Evolutionary conservation across 2,888 invertebrate species (phyloP), one percentile per base, ranked within the genome.

Genomic region (Meganola albula): DNA sequence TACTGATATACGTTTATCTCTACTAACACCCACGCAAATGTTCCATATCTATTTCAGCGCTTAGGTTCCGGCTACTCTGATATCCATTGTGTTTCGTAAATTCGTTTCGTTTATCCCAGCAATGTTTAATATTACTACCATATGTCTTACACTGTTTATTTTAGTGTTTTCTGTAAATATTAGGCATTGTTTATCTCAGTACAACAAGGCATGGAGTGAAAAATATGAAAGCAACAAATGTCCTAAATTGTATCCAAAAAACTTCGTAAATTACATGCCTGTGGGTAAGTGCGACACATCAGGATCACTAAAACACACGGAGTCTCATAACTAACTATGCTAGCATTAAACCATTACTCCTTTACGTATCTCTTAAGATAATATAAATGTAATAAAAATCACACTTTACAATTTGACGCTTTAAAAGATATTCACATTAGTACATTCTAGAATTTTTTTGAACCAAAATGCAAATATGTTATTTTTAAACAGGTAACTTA

Each of bases 281-380:
- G 75, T 78, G 31, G 89, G 89, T 73, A 83, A 87, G 83, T 71
- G n/a, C n/a, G n/a, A n/a, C n/a, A n/a, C n/a, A n/a, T n/a, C n/a
- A n/a, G n/a, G n/a, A n/a, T n/a, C n/a, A n/a, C n/a, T n/a, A n/a
- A n/a, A n/a, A n/a, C n/a, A n/a, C n/a, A n/a, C n/a, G n/a, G n/a
- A n/a, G n/a, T n/a, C n/a, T n/a, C n/a, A n/a, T n/a, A n/a, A n/a
- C n/a, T n/a, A n/a, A n/a, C n/a, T n/a, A n/a, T n/a, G n/a, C n/a
- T n/a, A n/a, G n/a, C n/a, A n/a, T n/a, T n/a, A n/a, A n/a, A n/a
- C n/a, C n/a, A n/a, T n/a, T n/a, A n/a, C n/a, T n/a, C n/a, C n/a
- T n/a, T n/a, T n/a, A n/a, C n/a, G n/a, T n/a, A n/a, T n/a, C n/a
- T n/a, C n/a, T n/a, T n/a, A n/a, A n/a, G n/a, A n/a, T n/a, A n/a